These are phyloP conservation scores for Pempheris klunzingeri DNA, from an alignment of 2,797 vertebrate genomes.

Conservation along the genomic window DNA sequence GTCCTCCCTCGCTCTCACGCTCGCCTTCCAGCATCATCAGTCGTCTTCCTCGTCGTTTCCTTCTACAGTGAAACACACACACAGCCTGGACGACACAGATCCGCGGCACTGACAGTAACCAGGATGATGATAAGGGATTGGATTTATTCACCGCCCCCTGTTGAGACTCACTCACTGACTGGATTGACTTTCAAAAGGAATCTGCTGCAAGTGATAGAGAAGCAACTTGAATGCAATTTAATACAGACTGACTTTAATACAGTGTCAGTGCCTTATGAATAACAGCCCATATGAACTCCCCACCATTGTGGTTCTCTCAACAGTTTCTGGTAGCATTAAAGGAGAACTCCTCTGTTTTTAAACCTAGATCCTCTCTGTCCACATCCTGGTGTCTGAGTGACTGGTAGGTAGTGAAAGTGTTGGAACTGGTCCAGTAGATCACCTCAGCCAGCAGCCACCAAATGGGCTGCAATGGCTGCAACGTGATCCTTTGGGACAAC, in stretches of 20 bases:
- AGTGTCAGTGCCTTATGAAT: not conserved
- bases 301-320: not conserved
- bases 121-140: constrained; percentile 36
- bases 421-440: no score
- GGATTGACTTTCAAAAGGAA: constrained; percentile 33
- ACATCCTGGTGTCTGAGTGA: no score
- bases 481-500: no score
- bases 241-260: no score
- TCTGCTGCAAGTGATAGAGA: constrained; percentile 13
- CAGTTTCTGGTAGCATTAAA: not conserved
- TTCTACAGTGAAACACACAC: constrained; percentile 10
- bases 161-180: constrained; percentile 12
- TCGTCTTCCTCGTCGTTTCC: constrained; percentile 12
- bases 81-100: not conserved
- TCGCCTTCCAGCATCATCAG: constrained; percentile 50
- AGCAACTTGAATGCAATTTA: not conserved
- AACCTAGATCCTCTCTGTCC: no score
- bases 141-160: constrained; percentile 30
- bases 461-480: no score
- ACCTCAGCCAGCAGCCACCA: no score
- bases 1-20: constrained; percentile 46
- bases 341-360: no score
- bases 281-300: not conserved
- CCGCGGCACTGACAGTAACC: not conserved
- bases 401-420: no score